Conservation (phyloP, 1,140 invertebrate species). For the Lucilia cuprina region DNA sequence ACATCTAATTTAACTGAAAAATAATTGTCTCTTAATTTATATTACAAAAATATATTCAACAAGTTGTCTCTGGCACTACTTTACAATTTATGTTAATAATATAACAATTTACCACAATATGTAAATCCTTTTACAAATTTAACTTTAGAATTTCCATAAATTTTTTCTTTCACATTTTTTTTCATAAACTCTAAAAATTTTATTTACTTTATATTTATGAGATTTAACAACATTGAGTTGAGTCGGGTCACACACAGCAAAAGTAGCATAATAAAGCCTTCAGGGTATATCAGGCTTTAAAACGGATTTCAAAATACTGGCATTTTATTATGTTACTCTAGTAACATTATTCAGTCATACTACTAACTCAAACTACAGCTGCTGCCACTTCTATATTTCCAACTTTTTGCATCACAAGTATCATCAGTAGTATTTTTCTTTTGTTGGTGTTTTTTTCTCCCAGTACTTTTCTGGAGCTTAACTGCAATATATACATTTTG, state of each 20-base stretch:
- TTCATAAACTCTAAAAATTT: constrained; percentile 12
- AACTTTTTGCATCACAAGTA: constrained; percentile 18
- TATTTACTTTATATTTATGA: constrained; percentile 7
- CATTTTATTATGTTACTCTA: constrained; percentile 4
- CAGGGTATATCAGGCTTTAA: constrained; percentile 20
- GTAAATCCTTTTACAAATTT: constrained; percentile 28
- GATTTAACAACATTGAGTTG: neutral
- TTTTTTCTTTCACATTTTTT: neutral
- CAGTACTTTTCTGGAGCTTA: neutral
- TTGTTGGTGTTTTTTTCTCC: neutral
- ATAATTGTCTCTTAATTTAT: too few relatives aligned
- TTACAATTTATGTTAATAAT: neutral
- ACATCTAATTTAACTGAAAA: too few relatives aligned
- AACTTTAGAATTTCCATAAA: neutral
- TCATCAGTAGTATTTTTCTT: neutral
- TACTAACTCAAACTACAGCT: neutral
- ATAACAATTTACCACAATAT: constrained; percentile 22
- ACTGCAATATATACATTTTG: neutral
- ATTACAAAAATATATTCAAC: neutral
- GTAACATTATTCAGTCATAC: neutral
- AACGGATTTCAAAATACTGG: constrained; percentile 20
- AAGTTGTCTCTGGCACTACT: neutral
- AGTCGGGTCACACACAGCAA: neutral
- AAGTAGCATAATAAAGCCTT: constrained; percentile 15
- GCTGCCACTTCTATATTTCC: neutral